These are phyloP conservation scores for Agonum fuliginosum DNA, from an alignment of 2,888 invertebrate genomes.

Conservation along the genomic window DNA sequence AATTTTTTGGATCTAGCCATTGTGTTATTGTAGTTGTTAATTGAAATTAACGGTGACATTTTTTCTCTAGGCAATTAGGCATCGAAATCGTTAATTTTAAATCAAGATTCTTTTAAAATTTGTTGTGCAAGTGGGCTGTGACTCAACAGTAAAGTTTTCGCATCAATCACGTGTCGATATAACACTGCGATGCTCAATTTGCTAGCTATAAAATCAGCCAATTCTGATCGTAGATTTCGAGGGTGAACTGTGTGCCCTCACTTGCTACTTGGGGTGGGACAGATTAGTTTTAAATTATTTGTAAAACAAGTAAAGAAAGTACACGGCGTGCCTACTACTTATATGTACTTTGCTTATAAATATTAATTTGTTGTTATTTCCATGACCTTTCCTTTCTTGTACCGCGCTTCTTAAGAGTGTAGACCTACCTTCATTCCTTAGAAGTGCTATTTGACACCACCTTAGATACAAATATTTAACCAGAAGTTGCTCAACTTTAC, in stretches of 20 bases:
- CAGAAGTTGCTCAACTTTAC: no score
- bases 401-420: not conserved
- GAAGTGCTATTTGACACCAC: slow-evolving; percentile 3
- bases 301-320: no score
- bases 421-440: slow-evolving; percentile 7
- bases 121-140: not conserved
- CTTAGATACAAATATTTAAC: no score
- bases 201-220: slow-evolving; percentile 22
- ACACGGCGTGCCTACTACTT: no score
- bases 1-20: no score
- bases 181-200: slow-evolving; percentile 51
- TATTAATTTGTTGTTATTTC: slow-evolving; percentile 32
- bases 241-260: not conserved
- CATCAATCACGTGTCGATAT: slow-evolving; percentile 55
- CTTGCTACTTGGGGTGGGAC: no score
- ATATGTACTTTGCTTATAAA: slow-evolving; percentile 33
- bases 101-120: no score
- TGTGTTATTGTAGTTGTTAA: no score
- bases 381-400: slow-evolving; percentile 29
- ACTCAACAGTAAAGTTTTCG: slow-evolving; percentile 38
- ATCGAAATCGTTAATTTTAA: no score
- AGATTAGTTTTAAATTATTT: no score
- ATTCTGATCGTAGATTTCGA: not conserved
- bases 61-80: no score
- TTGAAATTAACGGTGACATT: no score